Conservation (phyloP, 23 tunicate species). For the Styela plicata region DNA sequence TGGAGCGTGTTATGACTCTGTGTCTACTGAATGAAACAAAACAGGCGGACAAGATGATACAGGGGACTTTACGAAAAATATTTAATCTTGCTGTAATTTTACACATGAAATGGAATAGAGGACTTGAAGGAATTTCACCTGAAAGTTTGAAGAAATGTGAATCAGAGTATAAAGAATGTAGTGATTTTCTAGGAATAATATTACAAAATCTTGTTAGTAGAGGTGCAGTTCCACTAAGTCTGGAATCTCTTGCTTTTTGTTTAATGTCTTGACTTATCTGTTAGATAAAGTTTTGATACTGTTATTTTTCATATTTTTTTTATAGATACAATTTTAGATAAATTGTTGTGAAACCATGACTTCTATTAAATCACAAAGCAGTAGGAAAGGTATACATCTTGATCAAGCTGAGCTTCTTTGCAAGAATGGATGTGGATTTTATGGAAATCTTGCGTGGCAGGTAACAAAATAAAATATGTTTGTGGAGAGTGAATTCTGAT, state of each 20-base stretch:
- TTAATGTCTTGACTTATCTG: slow-evolving; percentile 20
- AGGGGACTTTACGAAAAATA: slow-evolving; percentile 69
- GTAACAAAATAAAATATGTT: slow-evolving; percentile 20
- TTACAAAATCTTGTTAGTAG: slow-evolving; percentile 61
- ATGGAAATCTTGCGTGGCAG: slow-evolving; percentile 92
- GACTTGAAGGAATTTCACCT: slow-evolving; percentile 7
- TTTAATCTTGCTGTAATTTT: slow-evolving; percentile 53
- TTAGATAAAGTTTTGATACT: neutral
- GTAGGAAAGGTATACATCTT: slow-evolving; percentile 74
- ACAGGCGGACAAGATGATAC: slow-evolving; percentile 49
- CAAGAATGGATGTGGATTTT: slow-evolving; percentile 93
- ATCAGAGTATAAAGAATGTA: slow-evolving; percentile 75
- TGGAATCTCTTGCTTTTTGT: slow-evolving; percentile 68
- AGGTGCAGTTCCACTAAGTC: slow-evolving; percentile 62
- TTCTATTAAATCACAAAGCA: neutral
- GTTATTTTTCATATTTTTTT: slow-evolving; percentile 14
- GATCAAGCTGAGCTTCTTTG: slow-evolving; percentile 67
- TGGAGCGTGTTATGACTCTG: slow-evolving; percentile 43
- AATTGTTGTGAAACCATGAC: slow-evolving; percentile 2
- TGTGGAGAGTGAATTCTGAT: no score
- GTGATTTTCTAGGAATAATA: slow-evolving; percentile 74
- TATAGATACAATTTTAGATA: neutral
- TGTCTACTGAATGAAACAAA: slow-evolving; percentile 46
- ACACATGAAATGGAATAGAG: slow-evolving; percentile 49
- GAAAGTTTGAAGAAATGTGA: slow-evolving; percentile 42